phyloP scores from a whole-genome alignment of 1,140 invertebrate species.

The Agrilus planipennis region DNA sequence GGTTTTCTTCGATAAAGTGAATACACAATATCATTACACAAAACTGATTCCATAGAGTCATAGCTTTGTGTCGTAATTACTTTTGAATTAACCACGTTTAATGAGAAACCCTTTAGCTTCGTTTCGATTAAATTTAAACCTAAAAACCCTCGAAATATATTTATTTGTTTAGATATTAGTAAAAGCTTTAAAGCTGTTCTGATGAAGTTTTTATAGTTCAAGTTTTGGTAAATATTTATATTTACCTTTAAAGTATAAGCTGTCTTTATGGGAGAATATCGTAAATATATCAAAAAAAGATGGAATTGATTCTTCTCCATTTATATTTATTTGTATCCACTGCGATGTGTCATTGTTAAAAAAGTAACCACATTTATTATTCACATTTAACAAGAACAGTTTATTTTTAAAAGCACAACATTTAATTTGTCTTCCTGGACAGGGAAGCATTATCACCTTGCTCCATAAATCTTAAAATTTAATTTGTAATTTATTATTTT shows the following conservation, averaged over 20 bases:
- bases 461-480: conserved; percentile 21
- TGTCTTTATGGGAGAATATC: conserved; percentile 16
- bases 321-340: conserved; percentile 11
- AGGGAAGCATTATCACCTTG: conserved; percentile 13
- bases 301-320: conserved; percentile 6
- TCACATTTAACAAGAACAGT: conserved; percentile 18
- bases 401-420: conserved; percentile 20
- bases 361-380: conserved; percentile 17
- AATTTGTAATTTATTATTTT: background rate
- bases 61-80: background rate
- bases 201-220: background rate
- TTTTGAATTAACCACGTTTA: conserved; percentile 7
- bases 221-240: background rate
- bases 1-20: conserved; percentile 18
- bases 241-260: conserved; percentile 25
- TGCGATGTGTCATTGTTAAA: conserved; percentile 9
- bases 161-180: background rate
- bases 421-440: conserved; percentile 15
- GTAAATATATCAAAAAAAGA: conserved; percentile 11
- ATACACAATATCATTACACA: conserved; percentile 20
- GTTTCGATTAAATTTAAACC: conserved; percentile 15
- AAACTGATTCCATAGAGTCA: conserved; percentile 14
- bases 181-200: background rate
- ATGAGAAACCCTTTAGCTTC: conserved; percentile 4
- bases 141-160: background rate